Evolutionary conservation across 2,113 vertebrate genomes (phyloP).

Genomic region (Copsychus sechellarum): DNA sequence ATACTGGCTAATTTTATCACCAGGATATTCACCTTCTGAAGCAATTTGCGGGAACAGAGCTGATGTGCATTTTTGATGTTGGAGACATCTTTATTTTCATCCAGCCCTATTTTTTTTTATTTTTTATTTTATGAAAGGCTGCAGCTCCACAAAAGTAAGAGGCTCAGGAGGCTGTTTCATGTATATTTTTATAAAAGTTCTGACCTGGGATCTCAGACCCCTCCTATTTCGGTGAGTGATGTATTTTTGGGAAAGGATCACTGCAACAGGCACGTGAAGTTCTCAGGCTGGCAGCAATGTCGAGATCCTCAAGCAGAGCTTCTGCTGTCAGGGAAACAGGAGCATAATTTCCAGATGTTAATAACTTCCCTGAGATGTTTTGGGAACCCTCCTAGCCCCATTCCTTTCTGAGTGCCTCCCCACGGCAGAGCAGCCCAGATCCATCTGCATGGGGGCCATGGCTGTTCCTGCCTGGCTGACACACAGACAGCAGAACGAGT

Average conservation of each 20-base stretch:
- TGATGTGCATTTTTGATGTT: not conserved
- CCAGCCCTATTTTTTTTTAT: not conserved
- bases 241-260: not conserved
- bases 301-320: not conserved
- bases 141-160: not conserved
- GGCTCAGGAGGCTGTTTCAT: not conserved
- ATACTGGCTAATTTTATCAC: not conserved
- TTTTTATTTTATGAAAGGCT: not conserved
- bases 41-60: not conserved
- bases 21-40: not conserved
- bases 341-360: not conserved
- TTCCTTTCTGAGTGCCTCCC: not conserved
- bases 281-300: not conserved
- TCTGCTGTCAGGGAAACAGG: not conserved
- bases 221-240: not conserved
- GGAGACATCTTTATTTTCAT: not conserved
- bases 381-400: not conserved
- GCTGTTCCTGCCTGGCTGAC: not conserved
- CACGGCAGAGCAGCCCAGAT: accelerated
- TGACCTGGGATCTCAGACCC: not conserved
- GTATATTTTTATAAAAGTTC: not conserved
- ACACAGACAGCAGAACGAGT: not conserved
- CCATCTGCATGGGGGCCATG: not conserved
- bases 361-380: not conserved
- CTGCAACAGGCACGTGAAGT: not conserved